These are phyloP conservation scores for Encarsia formosa DNA, from an alignment of 2,888 invertebrate species.

Conservation along the genomic window DNA sequence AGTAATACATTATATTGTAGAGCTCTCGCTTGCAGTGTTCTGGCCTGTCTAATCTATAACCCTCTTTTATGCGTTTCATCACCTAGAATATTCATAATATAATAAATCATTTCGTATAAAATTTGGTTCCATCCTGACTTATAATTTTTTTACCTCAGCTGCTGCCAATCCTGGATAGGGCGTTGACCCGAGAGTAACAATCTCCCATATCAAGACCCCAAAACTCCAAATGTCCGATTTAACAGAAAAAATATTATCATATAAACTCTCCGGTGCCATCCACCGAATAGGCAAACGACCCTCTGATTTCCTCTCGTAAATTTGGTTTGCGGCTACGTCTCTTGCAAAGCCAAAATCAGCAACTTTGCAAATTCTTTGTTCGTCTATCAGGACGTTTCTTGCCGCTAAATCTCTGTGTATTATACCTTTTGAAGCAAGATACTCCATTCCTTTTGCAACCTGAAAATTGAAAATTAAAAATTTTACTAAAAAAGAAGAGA, in stretches of 20 bases:
- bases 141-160: constrained; percentile 76
- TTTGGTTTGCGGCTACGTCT: constrained; percentile 81
- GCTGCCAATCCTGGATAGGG: constrained; percentile 93
- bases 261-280: constrained; percentile 95
- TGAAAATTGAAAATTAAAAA: constrained; percentile 44
- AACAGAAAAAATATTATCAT: constrained; percentile 89
- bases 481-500: neutral
- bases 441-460: constrained; percentile 57
- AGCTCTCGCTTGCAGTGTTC: constrained; percentile 89
- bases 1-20: constrained; percentile 93
- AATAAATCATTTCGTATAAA: neutral
- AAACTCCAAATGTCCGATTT: constrained; percentile 97
- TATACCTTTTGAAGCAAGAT: constrained; percentile 53
- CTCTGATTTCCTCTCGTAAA: constrained; percentile 84
- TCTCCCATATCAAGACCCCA: constrained; percentile 92
- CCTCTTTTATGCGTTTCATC: constrained; percentile 67
- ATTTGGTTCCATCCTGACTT: no score
- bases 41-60: constrained; percentile 86
- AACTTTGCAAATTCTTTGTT: constrained; percentile 85
- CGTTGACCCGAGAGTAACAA: constrained; percentile 90
- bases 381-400: constrained; percentile 80
- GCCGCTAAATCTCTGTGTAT: constrained; percentile 90
- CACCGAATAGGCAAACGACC: constrained; percentile 69
- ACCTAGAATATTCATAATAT: constrained; percentile 55
- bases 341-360: constrained; percentile 93